Evolutionary conservation across 2,888 invertebrate species (phyloP).

Genomic region (Ectemnius cavifrons): DNA sequence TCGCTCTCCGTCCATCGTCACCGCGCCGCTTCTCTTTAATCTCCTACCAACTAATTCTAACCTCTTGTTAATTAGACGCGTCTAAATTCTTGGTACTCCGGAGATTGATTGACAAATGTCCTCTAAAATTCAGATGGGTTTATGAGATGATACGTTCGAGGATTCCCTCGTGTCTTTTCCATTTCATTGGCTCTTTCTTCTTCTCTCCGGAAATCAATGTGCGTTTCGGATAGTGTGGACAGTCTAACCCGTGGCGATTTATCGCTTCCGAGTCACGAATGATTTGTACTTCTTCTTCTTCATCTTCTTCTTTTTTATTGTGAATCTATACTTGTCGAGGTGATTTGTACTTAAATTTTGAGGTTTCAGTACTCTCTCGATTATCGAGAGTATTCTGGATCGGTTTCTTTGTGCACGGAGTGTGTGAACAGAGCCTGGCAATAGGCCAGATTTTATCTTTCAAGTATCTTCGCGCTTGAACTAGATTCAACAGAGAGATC

Average conservation of each 20-base stretch:
- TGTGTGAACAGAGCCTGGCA: not conserved
- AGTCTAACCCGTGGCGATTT: not conserved
- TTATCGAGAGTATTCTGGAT: not conserved
- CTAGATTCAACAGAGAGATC: constrained; percentile 18
- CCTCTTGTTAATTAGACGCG: not conserved
- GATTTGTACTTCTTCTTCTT: not conserved
- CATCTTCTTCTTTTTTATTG: not conserved
- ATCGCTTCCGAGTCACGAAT: not conserved
- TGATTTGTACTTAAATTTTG: constrained; percentile 6
- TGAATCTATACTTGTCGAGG: not conserved
- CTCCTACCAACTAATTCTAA: constrained; percentile 5
- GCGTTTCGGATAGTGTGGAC: not conserved
- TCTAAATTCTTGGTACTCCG: constrained; percentile 14
- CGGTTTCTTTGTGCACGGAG: not conserved
- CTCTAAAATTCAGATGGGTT: constrained; percentile 56
- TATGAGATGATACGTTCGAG: constrained; percentile 61
- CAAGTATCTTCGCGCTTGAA: not conserved
- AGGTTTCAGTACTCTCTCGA: not conserved
- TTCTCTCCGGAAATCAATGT: constrained; percentile 4
- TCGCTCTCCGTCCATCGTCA: not conserved
- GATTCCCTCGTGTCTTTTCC: constrained; percentile 43
- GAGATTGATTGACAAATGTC: constrained; percentile 14
- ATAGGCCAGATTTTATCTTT: not conserved
- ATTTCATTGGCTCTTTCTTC: constrained; percentile 6
- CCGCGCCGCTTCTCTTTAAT: not conserved